Evolutionary conservation across 1,140 invertebrate species (phyloP).

Genomic region (Pseudomyrmex concolor): DNA sequence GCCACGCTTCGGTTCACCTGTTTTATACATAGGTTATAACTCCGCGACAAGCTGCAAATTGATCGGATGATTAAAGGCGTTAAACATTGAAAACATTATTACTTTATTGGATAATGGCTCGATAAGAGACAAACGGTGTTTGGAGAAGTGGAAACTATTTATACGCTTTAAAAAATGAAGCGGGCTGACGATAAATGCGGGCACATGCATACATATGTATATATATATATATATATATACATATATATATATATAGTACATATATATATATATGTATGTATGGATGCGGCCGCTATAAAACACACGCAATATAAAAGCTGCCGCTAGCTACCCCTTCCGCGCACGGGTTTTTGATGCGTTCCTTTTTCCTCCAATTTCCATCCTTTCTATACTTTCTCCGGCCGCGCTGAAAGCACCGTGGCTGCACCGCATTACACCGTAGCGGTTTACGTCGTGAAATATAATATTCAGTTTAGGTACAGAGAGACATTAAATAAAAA

Average conservation of each 20-base stretch:
- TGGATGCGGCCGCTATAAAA: constrained; percentile 65
- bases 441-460: constrained; percentile 38
- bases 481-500: constrained; percentile 37
- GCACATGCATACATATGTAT: not conserved
- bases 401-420: constrained; percentile 38
- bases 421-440: constrained; percentile 44
- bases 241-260: not conserved
- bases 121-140: not conserved
- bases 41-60: not conserved
- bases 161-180: constrained; percentile 47
- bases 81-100: too few relatives aligned
- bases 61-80: not conserved
- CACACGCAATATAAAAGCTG: constrained; percentile 67
- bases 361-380: constrained; percentile 53
- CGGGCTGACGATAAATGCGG: constrained; percentile 40
- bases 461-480: constrained; percentile 42
- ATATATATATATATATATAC: not conserved
- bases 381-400: constrained; percentile 23
- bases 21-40: not conserved
- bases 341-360: constrained; percentile 6
- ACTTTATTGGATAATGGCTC: not conserved
- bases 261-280: not conserved
- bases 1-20: too few relatives aligned
- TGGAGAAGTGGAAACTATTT: constrained; percentile 27
- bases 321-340: constrained; percentile 31